phyloP scores from a whole-genome alignment of 2,797 vertebrate species.

The Hyperoplus immaculatus region DNA sequence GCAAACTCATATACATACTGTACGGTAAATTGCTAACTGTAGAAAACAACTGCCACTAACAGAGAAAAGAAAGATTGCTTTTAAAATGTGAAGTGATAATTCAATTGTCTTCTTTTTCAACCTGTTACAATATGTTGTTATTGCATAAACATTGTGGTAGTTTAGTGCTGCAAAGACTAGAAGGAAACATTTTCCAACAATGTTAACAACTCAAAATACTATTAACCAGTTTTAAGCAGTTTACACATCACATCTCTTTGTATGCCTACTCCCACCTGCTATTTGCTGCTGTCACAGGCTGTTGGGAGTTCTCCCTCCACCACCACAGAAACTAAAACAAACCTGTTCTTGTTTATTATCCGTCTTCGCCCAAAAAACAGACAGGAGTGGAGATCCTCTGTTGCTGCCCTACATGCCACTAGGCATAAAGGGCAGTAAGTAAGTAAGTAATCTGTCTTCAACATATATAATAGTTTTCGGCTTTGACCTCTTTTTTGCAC shows the following conservation, averaged over 20 bases:
- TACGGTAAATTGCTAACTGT: not conserved
- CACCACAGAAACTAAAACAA: not conserved
- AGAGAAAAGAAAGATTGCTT: not conserved
- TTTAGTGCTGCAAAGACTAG: not conserved
- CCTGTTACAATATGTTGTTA: not conserved
- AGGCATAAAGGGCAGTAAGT: too few relatives aligned
- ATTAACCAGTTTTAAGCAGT: not conserved
- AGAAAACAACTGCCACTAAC: not conserved
- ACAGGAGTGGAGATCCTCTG: too few relatives aligned
- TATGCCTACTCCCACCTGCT: not conserved
- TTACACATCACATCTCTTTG: not conserved
- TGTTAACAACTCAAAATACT: not conserved
- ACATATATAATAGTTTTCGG: not conserved
- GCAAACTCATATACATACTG: slow-evolving; percentile 1
- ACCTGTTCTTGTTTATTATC: not conserved
- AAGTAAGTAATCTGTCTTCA: too few relatives aligned
- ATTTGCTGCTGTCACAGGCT: not conserved
- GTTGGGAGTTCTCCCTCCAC: not conserved
- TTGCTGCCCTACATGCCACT: too few relatives aligned
- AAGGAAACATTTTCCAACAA: not conserved
- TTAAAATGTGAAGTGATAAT: not conserved
- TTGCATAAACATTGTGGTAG: not conserved
- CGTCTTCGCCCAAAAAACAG: too few relatives aligned
- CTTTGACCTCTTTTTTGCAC: not conserved
- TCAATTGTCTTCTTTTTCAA: not conserved